Base-by-base conservation (phyloP, 2,113 vertebrate genomes). In the Dryoscopus gambensis region DNA sequence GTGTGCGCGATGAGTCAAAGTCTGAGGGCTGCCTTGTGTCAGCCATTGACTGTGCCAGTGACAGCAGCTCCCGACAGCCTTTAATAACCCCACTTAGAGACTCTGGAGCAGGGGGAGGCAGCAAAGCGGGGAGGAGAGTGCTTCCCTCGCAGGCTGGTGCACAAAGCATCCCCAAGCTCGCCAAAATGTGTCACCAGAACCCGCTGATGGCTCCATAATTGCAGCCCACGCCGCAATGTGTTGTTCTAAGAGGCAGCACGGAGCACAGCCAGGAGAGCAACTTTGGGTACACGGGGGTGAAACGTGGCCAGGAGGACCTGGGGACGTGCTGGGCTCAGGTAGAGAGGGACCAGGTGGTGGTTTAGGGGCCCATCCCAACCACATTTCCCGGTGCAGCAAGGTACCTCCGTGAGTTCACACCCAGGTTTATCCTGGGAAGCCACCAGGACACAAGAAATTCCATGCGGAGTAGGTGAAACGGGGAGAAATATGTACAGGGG, bases 21-120 rank as follows among this genome's bases (percentile, higher is more conserved):
- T 93, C 94, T 93, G 90, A 95, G 94, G 86, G 88, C 83, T 89
- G 94, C 76, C 94, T 96, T 90, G 95, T 96, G 80, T 95, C 94
- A 95, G 89, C 68, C 91, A 27, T 78, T 80, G 94, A 77, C 93
- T 95, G 86, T 93, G 95, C 83, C 95, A 95, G n/a, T 19, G 94
- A 89, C 96, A 95, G 96, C 90, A 87, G 84, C 11, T 95, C 89
- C 89, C 73, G 1, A 37, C 93, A 94, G 90, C 90, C 90, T 93
- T 84, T 95, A 95, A 95, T 81, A 92, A 92, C 85, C 67, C 19
- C 89, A 71, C 93, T 96, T 77, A 50, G 37, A 83, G 79, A 8
- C 62, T 70, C 68, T 1, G 9, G 79, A 83, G 55, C 46, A 57
- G 70, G 49, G 55, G 59, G 56, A 74, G 52, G 69, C 18, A 56